phyloP scores from a whole-genome alignment of 2,113 vertebrate species.

The Sebastes schlegelii region DNA sequence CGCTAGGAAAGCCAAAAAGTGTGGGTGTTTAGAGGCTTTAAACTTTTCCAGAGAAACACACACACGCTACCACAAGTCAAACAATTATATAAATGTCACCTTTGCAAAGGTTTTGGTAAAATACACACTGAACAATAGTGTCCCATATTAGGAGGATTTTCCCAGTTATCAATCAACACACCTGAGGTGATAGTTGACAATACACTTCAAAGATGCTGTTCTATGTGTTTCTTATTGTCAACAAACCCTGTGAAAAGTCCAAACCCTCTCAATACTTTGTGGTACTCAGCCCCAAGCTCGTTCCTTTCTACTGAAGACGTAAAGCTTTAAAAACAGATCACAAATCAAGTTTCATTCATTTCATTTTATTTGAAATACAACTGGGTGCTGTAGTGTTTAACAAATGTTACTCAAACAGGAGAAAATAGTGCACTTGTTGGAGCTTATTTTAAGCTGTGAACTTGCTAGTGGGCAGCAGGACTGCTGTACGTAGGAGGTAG shows the following conservation, averaged over 20 bases:
- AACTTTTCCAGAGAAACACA: not conserved
- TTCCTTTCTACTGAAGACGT: no score
- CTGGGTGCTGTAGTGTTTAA: no score
- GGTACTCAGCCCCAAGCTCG: no score
- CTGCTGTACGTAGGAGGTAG: not conserved
- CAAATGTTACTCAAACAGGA: not conserved
- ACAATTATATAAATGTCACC: not conserved
- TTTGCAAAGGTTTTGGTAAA: not conserved
- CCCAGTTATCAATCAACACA: not conserved
- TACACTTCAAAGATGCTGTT: not conserved
- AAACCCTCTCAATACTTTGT: no score
- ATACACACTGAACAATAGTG: not conserved
- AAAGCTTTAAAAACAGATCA: no score
- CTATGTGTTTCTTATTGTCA: no score
- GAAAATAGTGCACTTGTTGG: no score
- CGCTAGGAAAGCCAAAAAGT: not conserved
- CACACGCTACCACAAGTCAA: not conserved
- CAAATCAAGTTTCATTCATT: no score
- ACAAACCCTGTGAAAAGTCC: not conserved
- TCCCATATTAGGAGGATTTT: not conserved
- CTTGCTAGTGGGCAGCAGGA: not conserved
- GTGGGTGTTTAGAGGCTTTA: no score
- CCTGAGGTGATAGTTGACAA: not conserved
- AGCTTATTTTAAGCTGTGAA: not conserved
- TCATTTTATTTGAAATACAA: no score